phyloP scores from a whole-genome alignment of 2,888 invertebrate genomes.

The Trachelus iudaicus region DNA sequence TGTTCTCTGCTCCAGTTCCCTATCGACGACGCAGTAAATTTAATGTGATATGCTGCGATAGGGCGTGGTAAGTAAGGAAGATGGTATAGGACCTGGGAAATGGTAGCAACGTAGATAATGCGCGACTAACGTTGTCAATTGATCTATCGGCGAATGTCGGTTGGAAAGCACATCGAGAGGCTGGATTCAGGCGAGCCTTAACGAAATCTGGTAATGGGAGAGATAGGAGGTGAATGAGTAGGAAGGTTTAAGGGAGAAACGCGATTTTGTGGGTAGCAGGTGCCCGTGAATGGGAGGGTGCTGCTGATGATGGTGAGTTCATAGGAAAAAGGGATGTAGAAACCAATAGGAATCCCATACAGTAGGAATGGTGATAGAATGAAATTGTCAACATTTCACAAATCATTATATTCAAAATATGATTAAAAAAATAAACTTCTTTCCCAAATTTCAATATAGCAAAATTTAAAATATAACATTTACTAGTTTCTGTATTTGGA shows the following conservation, averaged over 20 bases:
- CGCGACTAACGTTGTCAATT: conserved; percentile 52
- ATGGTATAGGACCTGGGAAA: conserved; percentile 14
- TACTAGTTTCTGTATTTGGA: not conserved
- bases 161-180: conserved; percentile 19
- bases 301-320: conserved; percentile 20
- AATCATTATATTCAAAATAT: too few species aligned
- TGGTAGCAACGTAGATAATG: conserved; percentile 42
- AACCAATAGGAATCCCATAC: not conserved
- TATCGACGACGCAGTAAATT: conserved; percentile 59
- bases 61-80: conserved; percentile 25
- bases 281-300: conserved; percentile 23
- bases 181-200: conserved; percentile 45
- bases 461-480: not conserved
- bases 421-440: too few species aligned
- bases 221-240: conserved; percentile 51
- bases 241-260: conserved; percentile 26
- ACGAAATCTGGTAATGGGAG: conserved; percentile 58
- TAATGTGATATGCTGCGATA: conserved; percentile 55
- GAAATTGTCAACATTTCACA: not conserved
- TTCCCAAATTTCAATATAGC: not conserved
- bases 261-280: not conserved
- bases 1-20: conserved; percentile 49
- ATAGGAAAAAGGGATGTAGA: not conserved
- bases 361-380: not conserved
- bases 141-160: conserved; percentile 51